Evolutionary conservation across 2,113 vertebrate species (phyloP).

Genomic region (Phainopepla nitens): DNA sequence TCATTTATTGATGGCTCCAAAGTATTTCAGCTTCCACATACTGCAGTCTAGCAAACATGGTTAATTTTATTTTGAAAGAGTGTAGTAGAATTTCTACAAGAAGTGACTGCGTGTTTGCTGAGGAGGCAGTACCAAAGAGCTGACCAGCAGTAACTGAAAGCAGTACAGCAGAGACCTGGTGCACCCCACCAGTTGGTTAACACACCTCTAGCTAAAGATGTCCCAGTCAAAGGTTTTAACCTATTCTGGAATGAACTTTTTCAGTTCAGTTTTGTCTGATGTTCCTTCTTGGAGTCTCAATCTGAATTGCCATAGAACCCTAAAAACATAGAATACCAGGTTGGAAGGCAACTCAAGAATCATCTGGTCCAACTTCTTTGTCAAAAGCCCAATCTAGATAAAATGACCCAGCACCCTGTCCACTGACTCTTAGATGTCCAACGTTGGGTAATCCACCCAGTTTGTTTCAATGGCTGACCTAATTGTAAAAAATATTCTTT

Average conservation of each 20-base stretch:
- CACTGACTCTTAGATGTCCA: background rate
- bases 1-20: background rate
- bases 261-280: background rate
- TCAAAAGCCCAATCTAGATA: background rate
- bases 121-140: background rate
- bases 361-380: background rate
- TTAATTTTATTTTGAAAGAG: background rate
- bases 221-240: background rate
- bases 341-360: background rate
- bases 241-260: background rate
- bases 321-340: background rate
- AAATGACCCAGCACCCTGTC: background rate
- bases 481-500: background rate
- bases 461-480: background rate
- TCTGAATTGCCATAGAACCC: background rate
- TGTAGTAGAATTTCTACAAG: background rate
- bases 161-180: background rate
- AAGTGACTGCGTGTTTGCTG: background rate
- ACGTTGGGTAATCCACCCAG: rapidly evolving
- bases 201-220: background rate
- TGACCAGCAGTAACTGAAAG: background rate
- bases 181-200: background rate
- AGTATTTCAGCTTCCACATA: background rate
- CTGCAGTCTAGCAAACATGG: background rate
- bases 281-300: background rate